Percentiles rank a stretch among this genome's conserved stretches.
Conservation (phyloP, 2,888 invertebrate genomes). For the Resseliella maxima region DNA sequence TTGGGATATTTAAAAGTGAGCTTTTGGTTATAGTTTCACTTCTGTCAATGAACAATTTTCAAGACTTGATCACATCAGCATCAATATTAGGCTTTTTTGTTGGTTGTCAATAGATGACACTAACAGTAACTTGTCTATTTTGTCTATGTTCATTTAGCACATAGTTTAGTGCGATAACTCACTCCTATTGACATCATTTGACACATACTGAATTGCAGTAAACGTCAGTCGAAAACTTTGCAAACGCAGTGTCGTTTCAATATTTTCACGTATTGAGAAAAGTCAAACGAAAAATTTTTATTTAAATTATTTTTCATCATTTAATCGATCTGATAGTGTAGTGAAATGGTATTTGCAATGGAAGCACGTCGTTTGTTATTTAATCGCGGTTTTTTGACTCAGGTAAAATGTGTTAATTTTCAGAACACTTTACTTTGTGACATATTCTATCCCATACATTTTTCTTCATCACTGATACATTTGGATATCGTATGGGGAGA, state of each 20-base stretch:
- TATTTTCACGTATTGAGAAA: conserved; percentile 59
- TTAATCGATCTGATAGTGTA: neutral
- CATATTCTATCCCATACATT: neutral
- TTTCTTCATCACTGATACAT: neutral
- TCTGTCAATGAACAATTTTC: too few relatives aligned
- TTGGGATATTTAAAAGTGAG: too few relatives aligned
- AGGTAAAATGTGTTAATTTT: conserved; percentile 62
- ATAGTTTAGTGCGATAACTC: too few relatives aligned
- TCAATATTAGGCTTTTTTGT: too few relatives aligned
- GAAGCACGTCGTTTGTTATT: conserved; percentile 65
- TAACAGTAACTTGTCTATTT: too few relatives aligned
- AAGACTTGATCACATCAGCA: too few relatives aligned
- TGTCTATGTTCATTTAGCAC: too few relatives aligned
- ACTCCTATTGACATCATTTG: too few relatives aligned
- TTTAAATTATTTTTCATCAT: neutral
- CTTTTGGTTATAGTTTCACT: too few relatives aligned
- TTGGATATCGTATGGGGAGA: neutral
- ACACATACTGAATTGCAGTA: neutral
- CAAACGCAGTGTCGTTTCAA: conserved; percentile 67
- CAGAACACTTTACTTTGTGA: neutral
- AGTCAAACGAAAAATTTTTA: neutral
- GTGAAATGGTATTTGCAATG: conserved; percentile 64
- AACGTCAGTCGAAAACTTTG: conserved; percentile 61
- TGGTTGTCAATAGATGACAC: too few relatives aligned
- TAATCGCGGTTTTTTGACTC: conserved; percentile 64